phyloP scores from a whole-genome alignment of 2,888 invertebrate genomes.

The Himalopsyche japonica region DNA sequence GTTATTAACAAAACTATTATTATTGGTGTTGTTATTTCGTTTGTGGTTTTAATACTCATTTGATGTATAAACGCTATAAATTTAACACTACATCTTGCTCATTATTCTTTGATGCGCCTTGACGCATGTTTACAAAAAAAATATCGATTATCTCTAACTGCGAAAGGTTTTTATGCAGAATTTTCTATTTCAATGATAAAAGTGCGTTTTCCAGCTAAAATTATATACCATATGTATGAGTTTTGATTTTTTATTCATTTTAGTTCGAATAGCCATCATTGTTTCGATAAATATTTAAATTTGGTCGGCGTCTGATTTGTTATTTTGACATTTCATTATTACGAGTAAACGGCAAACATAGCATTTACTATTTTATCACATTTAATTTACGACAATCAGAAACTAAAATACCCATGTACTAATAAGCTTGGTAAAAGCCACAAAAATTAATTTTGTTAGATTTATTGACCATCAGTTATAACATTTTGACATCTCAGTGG shows the following conservation, averaged over 20 bases:
- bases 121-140: neutral
- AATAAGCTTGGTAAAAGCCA: too few species aligned
- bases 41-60: too few species aligned
- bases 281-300: neutral
- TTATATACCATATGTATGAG: neutral
- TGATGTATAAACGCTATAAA: too few species aligned
- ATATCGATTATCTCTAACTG: neutral
- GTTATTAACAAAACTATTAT: too few species aligned
- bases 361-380: too few species aligned
- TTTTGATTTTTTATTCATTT: neutral
- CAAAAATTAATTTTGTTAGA: too few species aligned
- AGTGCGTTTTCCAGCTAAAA: neutral
- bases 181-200: neutral
- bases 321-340: neutral
- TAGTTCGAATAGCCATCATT: neutral
- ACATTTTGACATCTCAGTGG: too few species aligned
- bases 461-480: too few species aligned
- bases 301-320: neutral
- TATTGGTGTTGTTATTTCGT: too few species aligned
- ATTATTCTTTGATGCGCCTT: neutral
- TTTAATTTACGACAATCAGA: too few species aligned
- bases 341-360: neutral
- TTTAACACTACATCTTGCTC: neutral
- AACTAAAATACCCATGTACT: too few species aligned
- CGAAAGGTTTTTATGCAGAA: neutral